These are phyloP conservation scores for Encarsia formosa DNA, from an alignment of 2,888 invertebrate genomes.

Conservation along the genomic window DNA sequence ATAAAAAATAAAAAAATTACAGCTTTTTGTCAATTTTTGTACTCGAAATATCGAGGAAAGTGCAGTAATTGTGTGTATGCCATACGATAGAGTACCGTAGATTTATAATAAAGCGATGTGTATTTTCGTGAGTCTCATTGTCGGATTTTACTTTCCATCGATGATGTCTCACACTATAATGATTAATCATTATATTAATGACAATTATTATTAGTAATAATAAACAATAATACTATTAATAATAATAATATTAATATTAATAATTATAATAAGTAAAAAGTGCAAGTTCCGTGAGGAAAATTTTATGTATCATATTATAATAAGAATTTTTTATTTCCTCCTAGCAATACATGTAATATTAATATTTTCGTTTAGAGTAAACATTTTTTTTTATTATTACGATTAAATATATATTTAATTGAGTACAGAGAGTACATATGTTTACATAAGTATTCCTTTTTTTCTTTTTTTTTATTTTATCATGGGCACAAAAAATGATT, in stretches of 20 bases:
- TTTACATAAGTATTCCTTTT: no score
- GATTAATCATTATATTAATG: constrained; percentile 21
- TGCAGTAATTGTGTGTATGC: constrained; percentile 1
- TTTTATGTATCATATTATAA: constrained; percentile 33
- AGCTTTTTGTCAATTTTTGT: constrained; percentile 8
- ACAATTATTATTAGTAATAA: constrained; percentile 26
- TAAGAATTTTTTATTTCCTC: constrained; percentile 23
- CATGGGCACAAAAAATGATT: no score
- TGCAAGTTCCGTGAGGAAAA: constrained; percentile 38
- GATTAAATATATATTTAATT: no score
- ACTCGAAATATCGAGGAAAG: background rate
- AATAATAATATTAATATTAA: constrained; percentile 24
- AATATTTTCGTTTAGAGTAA: no score
- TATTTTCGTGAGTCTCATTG: background rate
- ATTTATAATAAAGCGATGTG: background rate
- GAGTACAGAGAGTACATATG: no score
- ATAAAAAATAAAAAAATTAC: constrained; percentile 3
- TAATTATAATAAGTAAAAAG: constrained; percentile 29
- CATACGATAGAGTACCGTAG: constrained; percentile 2
- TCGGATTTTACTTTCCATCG: constrained; percentile 10
- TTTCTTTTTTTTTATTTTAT: no score
- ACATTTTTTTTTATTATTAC: no score
- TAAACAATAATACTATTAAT: constrained; percentile 23
- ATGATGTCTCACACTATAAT: constrained; percentile 22
- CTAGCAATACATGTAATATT: no score